These are phyloP conservation scores for Philereme transversata DNA, from an alignment of 2,888 invertebrate genomes.

Conservation along the genomic window DNA sequence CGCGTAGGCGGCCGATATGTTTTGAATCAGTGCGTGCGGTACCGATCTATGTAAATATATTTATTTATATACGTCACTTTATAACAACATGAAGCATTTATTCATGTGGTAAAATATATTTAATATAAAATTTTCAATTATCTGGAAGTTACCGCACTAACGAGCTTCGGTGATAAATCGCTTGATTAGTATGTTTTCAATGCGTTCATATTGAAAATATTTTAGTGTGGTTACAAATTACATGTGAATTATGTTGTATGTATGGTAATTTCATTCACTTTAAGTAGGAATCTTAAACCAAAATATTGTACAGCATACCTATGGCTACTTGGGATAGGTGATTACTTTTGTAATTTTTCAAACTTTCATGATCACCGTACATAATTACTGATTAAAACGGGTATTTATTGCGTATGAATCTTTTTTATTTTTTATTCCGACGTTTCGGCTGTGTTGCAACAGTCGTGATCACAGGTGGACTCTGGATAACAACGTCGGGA, in stretches of 20 bases:
- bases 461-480: too few species aligned
- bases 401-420: too few species aligned
- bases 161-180: conserved; percentile 35
- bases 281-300: too few species aligned
- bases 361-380: too few species aligned
- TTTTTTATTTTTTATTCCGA: too few species aligned
- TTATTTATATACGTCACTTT: conserved; percentile 22
- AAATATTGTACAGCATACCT: background rate
- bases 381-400: too few species aligned
- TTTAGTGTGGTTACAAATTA: conserved; percentile 11
- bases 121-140: conserved; percentile 29
- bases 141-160: conserved; percentile 33
- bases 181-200: conserved; percentile 35
- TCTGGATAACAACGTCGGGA: too few species aligned
- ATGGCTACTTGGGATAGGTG: too few species aligned
- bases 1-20: conserved; percentile 19
- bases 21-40: conserved; percentile 19
- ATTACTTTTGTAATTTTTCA: too few species aligned
- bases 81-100: conserved; percentile 14
- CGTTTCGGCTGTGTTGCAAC: too few species aligned
- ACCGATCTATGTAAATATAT: conserved; percentile 20
- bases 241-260: background rate
- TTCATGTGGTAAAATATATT: conserved; percentile 12
- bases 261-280: too few species aligned
- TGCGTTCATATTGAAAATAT: conserved; percentile 14